Base-by-base conservation (phyloP, 2,113 vertebrate species). In the Pandion haliaetus region DNA sequence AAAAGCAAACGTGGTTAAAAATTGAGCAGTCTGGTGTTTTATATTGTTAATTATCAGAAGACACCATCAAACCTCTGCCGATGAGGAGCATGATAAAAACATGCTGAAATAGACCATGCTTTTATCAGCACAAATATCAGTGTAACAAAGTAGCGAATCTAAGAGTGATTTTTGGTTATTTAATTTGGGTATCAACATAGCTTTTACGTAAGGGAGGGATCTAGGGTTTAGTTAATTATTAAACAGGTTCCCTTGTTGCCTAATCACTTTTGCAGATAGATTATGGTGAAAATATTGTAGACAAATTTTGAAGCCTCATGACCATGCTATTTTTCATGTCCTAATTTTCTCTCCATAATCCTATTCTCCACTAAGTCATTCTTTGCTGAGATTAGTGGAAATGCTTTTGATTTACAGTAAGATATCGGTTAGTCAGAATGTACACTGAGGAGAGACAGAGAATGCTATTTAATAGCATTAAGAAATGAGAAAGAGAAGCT, bases 331-430 rank as follows among this genome's bases (percentile, higher is more conserved):
- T 89, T 96, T 89, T 95, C 42, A 79, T 82, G 69, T 49, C 83
- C 66, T 87, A 82, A 67, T 95, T 89, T 89, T 45, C 54, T 79
- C 36, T 36, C 72, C 17, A 89, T 91, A 97, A 93, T 76, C 45
- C 29, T 77, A 8, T 74, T 88, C 63, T 90, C 54, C 61, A 49
- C 32, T 63, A 61, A 81, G 23, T 74, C 44, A 82, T 57, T 86
- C 73, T 83, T 90, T 92, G 49, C 70, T 92, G 77, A 89, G 72
- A 91, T 95, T 88, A 92, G 62, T 92, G 80, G 65, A 93, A 87
- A 86, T 72, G 52, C 52, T 89, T 90, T 92, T 92, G 80, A 87
- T 82, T 95, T 95, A 94, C 61, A 65, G 73, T 28, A 65, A 88
- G 31, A 63, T 71, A 66, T 7, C 36, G 95, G 82, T 84, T 84